A percentile compares a stretch with the other conserved stretches of the same genome.
These are phyloP conservation scores for Marronus borbonicus DNA, from an alignment of 2,888 invertebrate species.

Conservation along the genomic window DNA sequence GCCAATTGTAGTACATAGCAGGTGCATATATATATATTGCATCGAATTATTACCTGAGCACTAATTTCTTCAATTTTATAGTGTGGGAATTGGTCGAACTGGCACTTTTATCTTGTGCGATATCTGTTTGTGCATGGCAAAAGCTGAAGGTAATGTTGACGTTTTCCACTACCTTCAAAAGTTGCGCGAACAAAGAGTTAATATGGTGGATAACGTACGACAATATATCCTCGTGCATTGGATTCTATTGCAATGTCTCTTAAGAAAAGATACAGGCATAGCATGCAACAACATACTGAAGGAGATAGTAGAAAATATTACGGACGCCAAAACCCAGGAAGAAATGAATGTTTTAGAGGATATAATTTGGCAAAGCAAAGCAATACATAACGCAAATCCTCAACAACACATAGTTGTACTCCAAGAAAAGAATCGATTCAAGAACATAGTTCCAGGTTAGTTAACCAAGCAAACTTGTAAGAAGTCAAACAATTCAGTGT, in stretches of 20 bases:
- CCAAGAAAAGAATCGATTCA: neutral
- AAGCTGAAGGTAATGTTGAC: conserved; percentile 66
- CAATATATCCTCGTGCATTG: conserved; percentile 71
- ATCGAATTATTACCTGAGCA: conserved; percentile 1
- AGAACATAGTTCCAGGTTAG: neutral
- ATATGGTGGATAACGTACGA: conserved; percentile 69
- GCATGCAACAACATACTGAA: conserved; percentile 60
- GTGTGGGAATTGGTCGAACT: conserved; percentile 76
- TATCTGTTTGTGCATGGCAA: conserved; percentile 71
- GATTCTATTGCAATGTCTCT: conserved; percentile 65
- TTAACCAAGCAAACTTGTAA: neutral
- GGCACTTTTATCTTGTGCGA: conserved; percentile 76
- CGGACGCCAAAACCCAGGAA: conserved; percentile 60
- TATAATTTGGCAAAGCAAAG: conserved; percentile 68
- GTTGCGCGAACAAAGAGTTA: conserved; percentile 65
- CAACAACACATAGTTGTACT: neutral
- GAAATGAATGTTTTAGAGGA: conserved; percentile 66
- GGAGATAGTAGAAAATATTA: conserved; percentile 60
- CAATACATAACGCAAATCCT: conserved; percentile 59
- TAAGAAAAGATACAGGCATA: conserved; percentile 66
- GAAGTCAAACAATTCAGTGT: neutral
- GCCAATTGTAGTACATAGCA: conserved; percentile 73
- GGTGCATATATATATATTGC: conserved; percentile 55
- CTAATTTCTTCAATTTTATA: conserved; percentile 62
- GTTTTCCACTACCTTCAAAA: conserved; percentile 62